A percentile compares a stretch with the other conserved stretches of the same genome.
Conservation (phyloP, 53 echinoderm and acorn worm species). For the Zoroaster sp. region DNA sequence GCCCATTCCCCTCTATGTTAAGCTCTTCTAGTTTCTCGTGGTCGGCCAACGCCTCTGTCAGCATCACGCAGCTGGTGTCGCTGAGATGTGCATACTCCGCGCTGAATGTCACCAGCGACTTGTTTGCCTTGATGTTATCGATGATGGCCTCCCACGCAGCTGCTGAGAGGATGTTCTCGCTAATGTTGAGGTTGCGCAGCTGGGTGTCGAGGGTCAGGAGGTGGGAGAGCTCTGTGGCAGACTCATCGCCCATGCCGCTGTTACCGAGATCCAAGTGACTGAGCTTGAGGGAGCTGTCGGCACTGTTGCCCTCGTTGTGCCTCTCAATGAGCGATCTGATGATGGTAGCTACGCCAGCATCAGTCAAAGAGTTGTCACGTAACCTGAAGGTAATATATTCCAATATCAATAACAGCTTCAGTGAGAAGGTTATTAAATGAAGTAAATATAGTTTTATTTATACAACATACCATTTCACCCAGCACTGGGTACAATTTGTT, state of each 20-base stretch:
- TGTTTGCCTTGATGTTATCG: conserved; percentile 64
- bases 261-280: conserved; percentile 79
- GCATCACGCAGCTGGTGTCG: conserved; percentile 68
- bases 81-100: conserved; percentile 74
- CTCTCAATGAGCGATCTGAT: conserved; percentile 65
- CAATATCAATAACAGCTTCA: no score
- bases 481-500: no score
- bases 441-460: no score
- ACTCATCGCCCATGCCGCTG: conserved; percentile 72
- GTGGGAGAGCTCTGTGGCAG: conserved; percentile 60
- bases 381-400: conserved; percentile 54
- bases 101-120: conserved; percentile 67
- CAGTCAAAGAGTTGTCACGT: conserved; percentile 80
- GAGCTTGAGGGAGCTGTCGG: conserved; percentile 61
- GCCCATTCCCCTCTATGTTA: conserved; percentile 82
- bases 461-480: background rate
- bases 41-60: conserved; percentile 71
- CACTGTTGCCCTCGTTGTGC: background rate
- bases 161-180: conserved; percentile 67
- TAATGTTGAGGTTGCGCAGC: conserved; percentile 76
- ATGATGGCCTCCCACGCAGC: conserved; percentile 79
- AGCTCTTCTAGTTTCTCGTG: conserved; percentile 73
- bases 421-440: no score
- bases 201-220: conserved; percentile 61
- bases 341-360: conserved; percentile 70